These are phyloP conservation scores for Campaea margaritaria DNA, from an alignment of 2,888 invertebrate genomes.

Conservation along the genomic window DNA sequence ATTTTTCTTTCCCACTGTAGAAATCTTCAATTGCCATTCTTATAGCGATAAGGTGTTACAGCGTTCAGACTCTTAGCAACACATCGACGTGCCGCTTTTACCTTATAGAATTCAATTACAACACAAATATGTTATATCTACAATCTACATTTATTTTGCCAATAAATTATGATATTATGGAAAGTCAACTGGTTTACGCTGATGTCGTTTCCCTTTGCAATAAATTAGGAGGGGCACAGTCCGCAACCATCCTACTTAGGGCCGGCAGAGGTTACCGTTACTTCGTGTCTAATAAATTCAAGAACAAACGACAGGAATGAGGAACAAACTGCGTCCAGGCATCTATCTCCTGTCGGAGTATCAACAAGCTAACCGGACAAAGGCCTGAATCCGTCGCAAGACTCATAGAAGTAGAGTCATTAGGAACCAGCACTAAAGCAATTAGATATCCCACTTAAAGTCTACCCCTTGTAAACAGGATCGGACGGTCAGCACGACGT, in stretches of 20 bases:
- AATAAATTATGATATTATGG: constrained; percentile 66
- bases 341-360: constrained; percentile 75
- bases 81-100: constrained; percentile 25
- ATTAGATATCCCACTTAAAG: neutral
- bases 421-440: neutral
- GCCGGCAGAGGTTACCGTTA: constrained; percentile 68
- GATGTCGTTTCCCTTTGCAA: constrained; percentile 62
- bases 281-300: constrained; percentile 81
- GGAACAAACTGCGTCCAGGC: constrained; percentile 66
- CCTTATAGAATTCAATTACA: constrained; percentile 57
- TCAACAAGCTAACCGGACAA: constrained; percentile 15
- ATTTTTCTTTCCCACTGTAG: neutral
- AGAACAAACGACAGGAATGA: constrained; percentile 79
- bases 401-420: neutral
- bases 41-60: constrained; percentile 21
- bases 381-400: neutral
- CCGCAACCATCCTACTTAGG: constrained; percentile 61
- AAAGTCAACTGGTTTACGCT: constrained; percentile 68
- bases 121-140: constrained; percentile 50
- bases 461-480: neutral
- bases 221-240: constrained; percentile 60
- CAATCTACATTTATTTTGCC: constrained; percentile 49
- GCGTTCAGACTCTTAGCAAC: constrained; percentile 27
- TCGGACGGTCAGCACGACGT: neutral
- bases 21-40: neutral